Evolutionary conservation across 2,113 vertebrate genomes (phyloP), one percentile per base, ranked within the genome.

Genomic region (Oncorhynchus nerka): DNA sequence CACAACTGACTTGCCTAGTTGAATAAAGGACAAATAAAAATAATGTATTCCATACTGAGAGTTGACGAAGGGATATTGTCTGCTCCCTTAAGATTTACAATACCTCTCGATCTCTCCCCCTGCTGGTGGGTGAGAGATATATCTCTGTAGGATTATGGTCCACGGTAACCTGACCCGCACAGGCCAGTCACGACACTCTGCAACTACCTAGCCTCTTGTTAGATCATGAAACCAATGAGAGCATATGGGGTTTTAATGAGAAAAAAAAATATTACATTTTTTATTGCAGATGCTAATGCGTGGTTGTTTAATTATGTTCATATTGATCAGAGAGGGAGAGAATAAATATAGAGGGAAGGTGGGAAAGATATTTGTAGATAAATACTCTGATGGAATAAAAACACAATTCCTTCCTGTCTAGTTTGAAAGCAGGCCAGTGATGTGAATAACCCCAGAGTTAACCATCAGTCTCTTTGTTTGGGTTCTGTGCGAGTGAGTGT

Each of bases 391-490:
- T 30, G 26, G 51, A 71, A 76, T 26, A 48, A 70, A 76, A 77
- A 55, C 12, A 55, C 51, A 55, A 1, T 19, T 19, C 51, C 16
- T 55, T 45, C 39, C 9, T 45, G 39, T 45, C 39, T 45, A 45
- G 39, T 45, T 45, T 55, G 51, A 55, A 55, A 55, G 51, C 70
- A 26, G 59, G 51, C 72, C 73, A 81, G 76, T 16, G 7, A 62
- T 5, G 59, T 62, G 7, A 62, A 4, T 55, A 55, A 55, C 19
- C 59, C 59, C 59, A 24, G n/a, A 22, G 5, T 24, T 62, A 62
- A 22, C 64, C 24, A 30, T 67, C 4, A 1, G 65, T 32, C 5
- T 13, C 24, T 67, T 4, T 67, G 28, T 15, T 8, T 13, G 12
- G 7, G 13, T 11, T 39, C 30, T 73, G 71, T 62, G 55, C 62